Evolutionary conservation across 2,113 vertebrate species (phyloP).

Genomic region (Zapus hudsonius): DNA sequence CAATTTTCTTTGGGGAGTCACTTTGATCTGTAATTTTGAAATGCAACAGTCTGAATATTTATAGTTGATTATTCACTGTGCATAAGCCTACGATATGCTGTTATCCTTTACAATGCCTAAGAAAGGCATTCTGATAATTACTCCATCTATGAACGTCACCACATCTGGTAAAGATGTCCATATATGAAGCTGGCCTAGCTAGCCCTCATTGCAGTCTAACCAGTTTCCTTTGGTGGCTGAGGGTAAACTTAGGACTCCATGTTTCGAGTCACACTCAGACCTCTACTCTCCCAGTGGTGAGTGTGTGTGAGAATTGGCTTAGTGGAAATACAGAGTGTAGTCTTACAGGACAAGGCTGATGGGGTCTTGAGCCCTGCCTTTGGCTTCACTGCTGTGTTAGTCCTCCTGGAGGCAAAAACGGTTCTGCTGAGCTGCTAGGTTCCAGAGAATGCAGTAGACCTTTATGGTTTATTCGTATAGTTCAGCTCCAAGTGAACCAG

Average conservation of each 20-base stretch:
- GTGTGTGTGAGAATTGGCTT: not conserved
- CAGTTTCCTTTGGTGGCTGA: not conserved
- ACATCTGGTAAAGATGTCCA: not conserved
- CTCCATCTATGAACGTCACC: not conserved
- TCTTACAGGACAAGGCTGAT: not conserved
- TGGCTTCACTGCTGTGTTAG: not conserved
- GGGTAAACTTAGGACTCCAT: not conserved
- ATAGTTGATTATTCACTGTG: constrained; percentile 75
- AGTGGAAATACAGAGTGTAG: not conserved
- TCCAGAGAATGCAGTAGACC: not conserved
- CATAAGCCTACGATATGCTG: constrained; percentile 46
- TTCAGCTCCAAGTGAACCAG: too few relatives aligned
- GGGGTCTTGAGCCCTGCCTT: not conserved
- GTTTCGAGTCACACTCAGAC: not conserved
- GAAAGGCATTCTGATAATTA: constrained; percentile 6
- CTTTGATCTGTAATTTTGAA: constrained; percentile 78
- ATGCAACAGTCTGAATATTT: constrained; percentile 64
- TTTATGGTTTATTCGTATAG: not conserved
- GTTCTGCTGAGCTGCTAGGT: not conserved
- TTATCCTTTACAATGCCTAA: constrained; percentile 68
- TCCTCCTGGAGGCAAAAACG: not conserved
- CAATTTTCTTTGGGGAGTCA: constrained; percentile 67
- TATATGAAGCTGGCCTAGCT: not conserved
- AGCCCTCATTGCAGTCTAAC: not conserved
- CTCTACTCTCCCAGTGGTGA: not conserved